These are phyloP conservation scores for Sphaerophoria taeniata DNA, from an alignment of 2,888 invertebrate genomes.

Conservation along the genomic window DNA sequence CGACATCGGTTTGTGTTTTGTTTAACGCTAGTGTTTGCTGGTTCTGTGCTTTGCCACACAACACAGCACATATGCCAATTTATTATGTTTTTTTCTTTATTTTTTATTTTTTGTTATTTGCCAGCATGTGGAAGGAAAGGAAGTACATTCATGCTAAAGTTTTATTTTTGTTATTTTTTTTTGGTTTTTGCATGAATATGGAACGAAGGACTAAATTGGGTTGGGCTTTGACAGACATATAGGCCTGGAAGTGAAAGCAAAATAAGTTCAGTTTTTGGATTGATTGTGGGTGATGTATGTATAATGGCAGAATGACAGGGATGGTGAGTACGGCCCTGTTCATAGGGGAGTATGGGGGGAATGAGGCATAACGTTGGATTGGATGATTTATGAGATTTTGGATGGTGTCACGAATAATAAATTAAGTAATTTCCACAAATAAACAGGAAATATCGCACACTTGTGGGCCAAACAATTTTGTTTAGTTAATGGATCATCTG, in stretches of 20 bases:
- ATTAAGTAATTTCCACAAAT: not conserved
- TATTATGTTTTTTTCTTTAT: slow-evolving; percentile 44
- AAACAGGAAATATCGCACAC: too few species aligned
- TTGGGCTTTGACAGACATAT: slow-evolving; percentile 70
- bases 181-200: slow-evolving; percentile 63
- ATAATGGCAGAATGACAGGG: slow-evolving; percentile 10
- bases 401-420: slow-evolving; percentile 7
- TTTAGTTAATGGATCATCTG: too few species aligned
- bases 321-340: too few species aligned
- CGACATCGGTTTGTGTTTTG: slow-evolving; percentile 46
- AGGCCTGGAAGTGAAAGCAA: slow-evolving; percentile 68
- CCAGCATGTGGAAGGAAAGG: slow-evolving; percentile 50
- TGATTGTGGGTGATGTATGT: slow-evolving; percentile 35
- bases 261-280: slow-evolving; percentile 47
- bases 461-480: too few species aligned
- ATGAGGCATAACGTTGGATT: not conserved
- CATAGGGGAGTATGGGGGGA: not conserved
- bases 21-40: slow-evolving; percentile 44
- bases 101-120: slow-evolving; percentile 10
- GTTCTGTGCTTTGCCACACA: slow-evolving; percentile 43
- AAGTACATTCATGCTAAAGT: slow-evolving; percentile 64
- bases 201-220: slow-evolving; percentile 73
- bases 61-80: slow-evolving; percentile 65
- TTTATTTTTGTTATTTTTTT: slow-evolving; percentile 39
- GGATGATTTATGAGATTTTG: slow-evolving; percentile 9